Conservation (phyloP, 1,140 invertebrate species). For the Brachionus rubens region DNA sequence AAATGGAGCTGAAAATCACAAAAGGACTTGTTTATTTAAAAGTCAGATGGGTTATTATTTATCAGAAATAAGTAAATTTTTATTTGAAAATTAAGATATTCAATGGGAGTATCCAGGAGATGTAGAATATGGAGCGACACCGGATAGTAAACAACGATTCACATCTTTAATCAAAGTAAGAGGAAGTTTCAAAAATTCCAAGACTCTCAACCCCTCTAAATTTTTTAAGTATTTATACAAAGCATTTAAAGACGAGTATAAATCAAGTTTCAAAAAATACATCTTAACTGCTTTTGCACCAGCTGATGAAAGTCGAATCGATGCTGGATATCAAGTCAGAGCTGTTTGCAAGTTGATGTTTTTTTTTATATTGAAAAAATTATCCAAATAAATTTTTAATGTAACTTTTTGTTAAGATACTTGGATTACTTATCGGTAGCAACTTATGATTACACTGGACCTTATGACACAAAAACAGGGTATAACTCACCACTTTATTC, state of each 20-base stretch:
- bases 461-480: slow-evolving; percentile 83
- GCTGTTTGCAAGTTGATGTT: slow-evolving; percentile 68
- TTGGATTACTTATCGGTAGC: slow-evolving; percentile 77
- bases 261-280: slow-evolving; percentile 34
- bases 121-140: slow-evolving; percentile 71
- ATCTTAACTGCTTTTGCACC: slow-evolving; percentile 32
- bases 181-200: too few species aligned
- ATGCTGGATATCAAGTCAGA: slow-evolving; percentile 85
- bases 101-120: slow-evolving; percentile 94
- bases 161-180: slow-evolving; percentile 39
- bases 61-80: too few species aligned
- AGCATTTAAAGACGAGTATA: slow-evolving; percentile 44
- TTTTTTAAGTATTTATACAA: slow-evolving; percentile 34
- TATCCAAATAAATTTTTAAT: not conserved
- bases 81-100: slow-evolving; percentile 65
- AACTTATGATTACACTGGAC: slow-evolving; percentile 87
- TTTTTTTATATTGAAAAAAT: not conserved
- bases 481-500: slow-evolving; percentile 57
- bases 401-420: slow-evolving; percentile 64
- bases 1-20: too few species aligned
- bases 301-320: slow-evolving; percentile 66
- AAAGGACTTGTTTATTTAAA: too few species aligned
- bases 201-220: too few species aligned
- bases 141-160: slow-evolving; percentile 23
- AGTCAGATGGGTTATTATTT: too few species aligned